Conservation (phyloP, 2,888 invertebrate species). For the Eucriotettix oculatus region DNA sequence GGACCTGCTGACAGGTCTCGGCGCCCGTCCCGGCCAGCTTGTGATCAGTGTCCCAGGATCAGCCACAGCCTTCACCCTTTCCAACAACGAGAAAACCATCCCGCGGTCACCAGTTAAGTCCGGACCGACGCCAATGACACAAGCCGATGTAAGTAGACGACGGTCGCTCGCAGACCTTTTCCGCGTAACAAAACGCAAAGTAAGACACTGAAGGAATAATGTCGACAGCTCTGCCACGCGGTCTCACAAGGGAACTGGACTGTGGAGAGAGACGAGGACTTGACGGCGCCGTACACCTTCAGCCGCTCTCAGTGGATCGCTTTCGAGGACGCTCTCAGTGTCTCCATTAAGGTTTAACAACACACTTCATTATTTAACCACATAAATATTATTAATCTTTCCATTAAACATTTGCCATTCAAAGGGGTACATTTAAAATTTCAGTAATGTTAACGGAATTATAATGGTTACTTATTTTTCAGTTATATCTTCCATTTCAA, state of each 20-base stretch:
- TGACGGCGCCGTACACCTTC: slow-evolving; percentile 61
- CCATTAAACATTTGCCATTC: too few relatives aligned
- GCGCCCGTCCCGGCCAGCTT: slow-evolving; percentile 51
- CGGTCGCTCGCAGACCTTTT: too few relatives aligned
- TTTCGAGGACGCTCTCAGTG: slow-evolving; percentile 55
- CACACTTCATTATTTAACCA: background rate
- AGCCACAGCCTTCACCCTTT: slow-evolving; percentile 47
- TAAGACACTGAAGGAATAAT: background rate
- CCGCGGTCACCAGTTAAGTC: slow-evolving; percentile 47
- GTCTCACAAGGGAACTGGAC: slow-evolving; percentile 47
- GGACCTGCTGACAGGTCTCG: slow-evolving; percentile 51
- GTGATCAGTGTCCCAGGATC: slow-evolving; percentile 54
- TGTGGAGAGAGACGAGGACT: slow-evolving; percentile 57
- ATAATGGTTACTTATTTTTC: too few relatives aligned
- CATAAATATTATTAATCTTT: too few relatives aligned
- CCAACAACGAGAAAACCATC: slow-evolving; percentile 44
- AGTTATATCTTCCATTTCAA: too few relatives aligned
- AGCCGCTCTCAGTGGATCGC: slow-evolving; percentile 55
- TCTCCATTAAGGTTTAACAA: slow-evolving; percentile 43
- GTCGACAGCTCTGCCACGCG: slow-evolving; percentile 31
- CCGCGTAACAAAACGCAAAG: too few relatives aligned
- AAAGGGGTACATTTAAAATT: too few relatives aligned
- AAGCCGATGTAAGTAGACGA: slow-evolving; percentile 30
- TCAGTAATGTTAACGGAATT: too few relatives aligned
- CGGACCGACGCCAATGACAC: slow-evolving; percentile 36